These are phyloP conservation scores for Heliconius hewitsoni DNA, from an alignment of 1,140 invertebrate species.

Conservation along the genomic window DNA sequence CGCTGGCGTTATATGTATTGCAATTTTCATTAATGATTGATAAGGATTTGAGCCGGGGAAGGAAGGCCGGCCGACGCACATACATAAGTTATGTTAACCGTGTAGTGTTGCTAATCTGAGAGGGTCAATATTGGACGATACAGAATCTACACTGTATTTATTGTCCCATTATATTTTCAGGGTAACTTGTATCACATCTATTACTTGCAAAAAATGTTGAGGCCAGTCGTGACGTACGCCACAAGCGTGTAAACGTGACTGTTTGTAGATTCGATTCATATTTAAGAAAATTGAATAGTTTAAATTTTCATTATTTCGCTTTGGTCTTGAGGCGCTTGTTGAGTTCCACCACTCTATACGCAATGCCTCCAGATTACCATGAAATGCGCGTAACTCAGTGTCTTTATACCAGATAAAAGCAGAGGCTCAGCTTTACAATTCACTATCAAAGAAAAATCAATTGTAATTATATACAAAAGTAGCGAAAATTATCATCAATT, in stretches of 20 bases:
- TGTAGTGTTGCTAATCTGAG: constrained; percentile 55
- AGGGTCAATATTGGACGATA: constrained; percentile 29
- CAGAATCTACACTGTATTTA: constrained; percentile 9
- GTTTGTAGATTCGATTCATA: too few relatives aligned
- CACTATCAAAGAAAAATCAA: not conserved
- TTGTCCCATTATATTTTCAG: not conserved
- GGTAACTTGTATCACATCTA: not conserved
- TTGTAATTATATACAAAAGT: not conserved
- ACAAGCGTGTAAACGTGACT: too few relatives aligned
- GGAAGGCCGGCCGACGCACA: constrained; percentile 55
- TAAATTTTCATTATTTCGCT: too few relatives aligned
- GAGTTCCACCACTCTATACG: too few relatives aligned
- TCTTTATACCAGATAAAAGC: too few relatives aligned
- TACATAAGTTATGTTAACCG: constrained; percentile 68
- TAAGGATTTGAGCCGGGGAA: constrained; percentile 56
- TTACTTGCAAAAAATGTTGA: too few relatives aligned
- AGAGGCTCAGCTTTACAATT: not conserved
- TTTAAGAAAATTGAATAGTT: too few relatives aligned
- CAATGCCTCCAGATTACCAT: too few relatives aligned
- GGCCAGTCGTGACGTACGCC: too few relatives aligned
- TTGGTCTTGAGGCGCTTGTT: too few relatives aligned
- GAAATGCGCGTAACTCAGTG: too few relatives aligned
- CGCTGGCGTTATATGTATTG: constrained; percentile 74
- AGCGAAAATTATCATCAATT: constrained; percentile 15
- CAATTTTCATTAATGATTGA: constrained; percentile 78